A percentile compares a stretch with the other conserved stretches of the same genome.
phyloP scores from a whole-genome alignment of 2,797 vertebrate genomes.

The Lithobates pipiens region DNA sequence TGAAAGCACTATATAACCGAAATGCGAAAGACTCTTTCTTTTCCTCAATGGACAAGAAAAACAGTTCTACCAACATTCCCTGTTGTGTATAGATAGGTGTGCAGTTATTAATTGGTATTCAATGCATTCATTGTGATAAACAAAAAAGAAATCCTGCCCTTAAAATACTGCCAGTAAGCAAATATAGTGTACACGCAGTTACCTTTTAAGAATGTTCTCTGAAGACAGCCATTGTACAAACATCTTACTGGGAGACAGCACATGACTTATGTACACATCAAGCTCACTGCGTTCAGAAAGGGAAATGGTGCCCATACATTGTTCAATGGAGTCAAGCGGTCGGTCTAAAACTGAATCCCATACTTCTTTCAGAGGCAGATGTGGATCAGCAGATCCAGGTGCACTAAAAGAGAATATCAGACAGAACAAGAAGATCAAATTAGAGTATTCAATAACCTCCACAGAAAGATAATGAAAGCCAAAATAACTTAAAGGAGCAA shows the following conservation, averaged over 20 bases:
- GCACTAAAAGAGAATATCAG: neutral
- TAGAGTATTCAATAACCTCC: no score
- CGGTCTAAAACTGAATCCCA: constrained; percentile 74
- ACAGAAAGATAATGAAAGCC: no score
- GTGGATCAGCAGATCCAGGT: no score
- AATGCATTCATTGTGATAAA: no score
- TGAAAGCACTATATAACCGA: no score
- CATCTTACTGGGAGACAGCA: constrained; percentile 88
- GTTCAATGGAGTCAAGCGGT: constrained; percentile 50
- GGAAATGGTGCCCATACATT: constrained; percentile 63
- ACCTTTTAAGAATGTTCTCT: constrained; percentile 83
- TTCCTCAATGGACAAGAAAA: no score
- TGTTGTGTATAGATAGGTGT: no score
- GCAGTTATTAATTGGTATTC: no score
- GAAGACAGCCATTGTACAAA: constrained; percentile 80
- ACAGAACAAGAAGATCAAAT: neutral
- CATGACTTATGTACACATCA: constrained; percentile 80
- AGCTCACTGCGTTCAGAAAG: constrained; percentile 74
- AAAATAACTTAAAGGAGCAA: no score
- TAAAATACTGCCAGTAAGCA: neutral
- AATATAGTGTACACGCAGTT: constrained; percentile 7
- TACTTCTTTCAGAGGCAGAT: constrained; percentile 66
- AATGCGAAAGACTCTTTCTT: no score
- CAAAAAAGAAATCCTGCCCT: no score
- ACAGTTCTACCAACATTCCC: no score